Evolutionary conservation across 2,797 vertebrate species (phyloP).

Genomic region (Rachycentron canadum): DNA sequence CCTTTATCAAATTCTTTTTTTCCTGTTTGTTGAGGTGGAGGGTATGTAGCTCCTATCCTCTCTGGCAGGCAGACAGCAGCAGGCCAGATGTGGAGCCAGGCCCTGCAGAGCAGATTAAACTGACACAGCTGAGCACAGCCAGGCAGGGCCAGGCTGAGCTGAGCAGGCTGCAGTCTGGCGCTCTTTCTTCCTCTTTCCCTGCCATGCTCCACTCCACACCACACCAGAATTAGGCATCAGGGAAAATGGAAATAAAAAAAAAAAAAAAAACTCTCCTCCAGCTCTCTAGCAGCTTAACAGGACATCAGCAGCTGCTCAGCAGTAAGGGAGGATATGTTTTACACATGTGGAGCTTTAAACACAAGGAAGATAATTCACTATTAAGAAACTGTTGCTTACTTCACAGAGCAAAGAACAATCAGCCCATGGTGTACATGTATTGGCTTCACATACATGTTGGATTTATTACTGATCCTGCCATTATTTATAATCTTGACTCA

Average conservation of each 20-base stretch:
- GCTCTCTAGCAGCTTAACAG: constrained; percentile 61
- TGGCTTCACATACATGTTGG: not conserved
- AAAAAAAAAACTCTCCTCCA: constrained; percentile 33
- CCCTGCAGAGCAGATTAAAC: constrained; percentile 75
- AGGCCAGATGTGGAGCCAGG: constrained; percentile 75
- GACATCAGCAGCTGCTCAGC: constrained; percentile 63
- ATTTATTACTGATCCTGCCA: not conserved
- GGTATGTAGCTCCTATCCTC: constrained; percentile 49
- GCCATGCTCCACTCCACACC: constrained; percentile 43
- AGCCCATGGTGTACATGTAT: not conserved
- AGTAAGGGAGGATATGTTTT: constrained; percentile 28
- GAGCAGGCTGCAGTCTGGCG: constrained; percentile 67
- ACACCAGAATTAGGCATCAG: constrained; percentile 60
- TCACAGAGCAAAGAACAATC: not conserved
- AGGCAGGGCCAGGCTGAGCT: constrained; percentile 54
- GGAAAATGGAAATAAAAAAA: constrained; percentile 63
- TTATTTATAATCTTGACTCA: not conserved
- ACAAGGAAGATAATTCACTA: not conserved
- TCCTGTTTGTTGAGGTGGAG: constrained; percentile 34
- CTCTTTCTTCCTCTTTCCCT: constrained; percentile 56
- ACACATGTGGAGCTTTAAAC: constrained; percentile 26
- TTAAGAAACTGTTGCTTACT: not conserved
- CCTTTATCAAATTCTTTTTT: not conserved
- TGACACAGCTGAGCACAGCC: constrained; percentile 65
- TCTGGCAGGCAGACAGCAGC: constrained; percentile 69